These are phyloP conservation scores for Sebastes kiyomatsui DNA, from an alignment of 2,797 vertebrate genomes.

Conservation along the genomic window DNA sequence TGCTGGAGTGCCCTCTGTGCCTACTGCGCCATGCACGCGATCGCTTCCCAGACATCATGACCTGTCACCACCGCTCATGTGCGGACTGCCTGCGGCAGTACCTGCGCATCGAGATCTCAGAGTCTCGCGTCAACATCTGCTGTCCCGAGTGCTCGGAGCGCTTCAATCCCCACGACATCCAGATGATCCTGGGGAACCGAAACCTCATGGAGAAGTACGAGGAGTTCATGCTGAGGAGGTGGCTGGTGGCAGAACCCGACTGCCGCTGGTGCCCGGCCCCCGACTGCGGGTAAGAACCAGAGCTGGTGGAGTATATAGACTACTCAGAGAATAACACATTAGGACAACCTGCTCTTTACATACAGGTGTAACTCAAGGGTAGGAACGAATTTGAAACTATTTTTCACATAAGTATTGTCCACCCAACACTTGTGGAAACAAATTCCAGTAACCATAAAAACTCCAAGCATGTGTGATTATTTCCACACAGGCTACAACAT, in stretches of 20 bases:
- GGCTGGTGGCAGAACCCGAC: conserved; percentile 96
- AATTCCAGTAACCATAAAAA: neutral
- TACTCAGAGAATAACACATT: neutral
- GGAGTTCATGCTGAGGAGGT: conserved; percentile 98
- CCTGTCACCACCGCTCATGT: conserved; percentile 96
- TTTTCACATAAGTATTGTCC: neutral
- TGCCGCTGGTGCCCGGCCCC: conserved; percentile 99
- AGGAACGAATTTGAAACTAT: neutral
- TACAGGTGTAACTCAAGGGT: neutral
- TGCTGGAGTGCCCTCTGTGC: conserved; percentile 96
- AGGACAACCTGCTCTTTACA: neutral
- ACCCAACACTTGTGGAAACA: neutral
- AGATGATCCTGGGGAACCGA: conserved; percentile 92
- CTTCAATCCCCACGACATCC: conserved; percentile 97
- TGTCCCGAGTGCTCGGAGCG: conserved; percentile 98
- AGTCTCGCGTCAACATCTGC: conserved; percentile 97
- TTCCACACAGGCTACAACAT: neutral
- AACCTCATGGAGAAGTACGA: conserved; percentile 98
- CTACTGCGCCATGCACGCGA: conserved; percentile 93
- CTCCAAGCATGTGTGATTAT: neutral
- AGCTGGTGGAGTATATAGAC: neutral
- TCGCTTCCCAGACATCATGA: conserved; percentile 98
- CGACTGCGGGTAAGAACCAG: conserved; percentile 91
- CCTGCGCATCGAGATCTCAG: conserved; percentile 97
- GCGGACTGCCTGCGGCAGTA: conserved; percentile 98